Base-by-base conservation (phyloP, 2,797 vertebrate genomes). In the Sphaeramia orbicularis region DNA sequence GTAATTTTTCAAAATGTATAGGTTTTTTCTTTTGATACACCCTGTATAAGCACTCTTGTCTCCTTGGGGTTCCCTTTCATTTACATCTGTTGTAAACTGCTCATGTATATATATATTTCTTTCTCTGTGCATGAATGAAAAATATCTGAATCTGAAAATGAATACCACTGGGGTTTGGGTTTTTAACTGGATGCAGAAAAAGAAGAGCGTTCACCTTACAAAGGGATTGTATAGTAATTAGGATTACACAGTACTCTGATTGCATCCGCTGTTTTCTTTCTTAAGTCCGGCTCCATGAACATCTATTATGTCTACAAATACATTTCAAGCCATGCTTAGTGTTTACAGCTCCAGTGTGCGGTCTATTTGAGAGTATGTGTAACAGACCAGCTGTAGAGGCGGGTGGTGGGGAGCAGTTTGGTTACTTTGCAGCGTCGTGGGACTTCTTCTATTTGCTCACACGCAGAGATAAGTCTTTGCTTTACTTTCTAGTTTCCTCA, bases 401-500 rank as follows among this genome's bases (percentile, higher is more conserved):
- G 66, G 42, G 21, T 13, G 15, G 40, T 0, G 21, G 62, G 5
- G 18, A 27, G 50, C 10, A 40, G 58, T 60, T 65, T 40, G 37
- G 64, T 70, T 79, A 49, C 48, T 59, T 60, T 78, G 41, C 21
- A 43, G 72, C 37, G 56, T 66, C 68, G 4, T 85, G 83, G 86
- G 77, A 89, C 61, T 64, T 71, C 40, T 57, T 63, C n/a, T 79
- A 79, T 83, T 83, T 82, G 74, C 62, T 83, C 61, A 48, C 55
- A 54, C 47, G 48, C 61, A 12, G 7, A 87, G 86, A 91, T 92
- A 87, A 90, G 66, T 59, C 44, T 74, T 74, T 79, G 65, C 85
- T 92, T 86, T 78, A 67, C 81, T 91, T 90, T 91, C 32, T 76
- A 75, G 86, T 89, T 91, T 90, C 87, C 86, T 83, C 83, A 91